Conservation (phyloP, 2,888 invertebrate genomes). For the Leuctra nigra region DNA sequence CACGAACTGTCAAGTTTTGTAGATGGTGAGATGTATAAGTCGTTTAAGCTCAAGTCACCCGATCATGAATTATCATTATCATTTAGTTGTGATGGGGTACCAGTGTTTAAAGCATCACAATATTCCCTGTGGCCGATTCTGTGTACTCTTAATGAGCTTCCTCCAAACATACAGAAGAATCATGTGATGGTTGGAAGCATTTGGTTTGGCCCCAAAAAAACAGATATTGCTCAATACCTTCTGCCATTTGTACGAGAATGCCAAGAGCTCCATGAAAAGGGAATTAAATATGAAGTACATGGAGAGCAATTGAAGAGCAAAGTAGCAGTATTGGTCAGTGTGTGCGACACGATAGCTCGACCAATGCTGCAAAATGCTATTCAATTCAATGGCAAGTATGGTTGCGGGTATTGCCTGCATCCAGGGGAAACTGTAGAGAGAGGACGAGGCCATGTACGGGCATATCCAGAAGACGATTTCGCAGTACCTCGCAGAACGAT, state of each 20-base stretch:
- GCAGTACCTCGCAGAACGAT: conserved; percentile 17
- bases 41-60: background rate
- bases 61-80: background rate
- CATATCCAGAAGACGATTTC: conserved; percentile 25
- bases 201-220: conserved; percentile 3
- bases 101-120: background rate
- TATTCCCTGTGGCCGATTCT: background rate
- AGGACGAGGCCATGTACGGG: conserved; percentile 25
- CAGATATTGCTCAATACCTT: background rate
- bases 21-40: background rate
- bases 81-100: conserved; percentile 7
- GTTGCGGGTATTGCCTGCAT: conserved; percentile 26
- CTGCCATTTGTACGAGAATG: background rate
- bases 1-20: too few species aligned
- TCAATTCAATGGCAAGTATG: conserved; percentile 25
- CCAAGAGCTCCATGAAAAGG: background rate
- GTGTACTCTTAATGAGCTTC: conserved; percentile 5
- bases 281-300: background rate
- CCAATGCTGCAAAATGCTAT: conserved; percentile 18
- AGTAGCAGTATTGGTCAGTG: background rate
- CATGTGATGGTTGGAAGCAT: conserved; percentile 1
- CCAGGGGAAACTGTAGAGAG: conserved; percentile 21
- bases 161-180: background rate
- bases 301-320: background rate
- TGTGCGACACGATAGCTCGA: conserved; percentile 22